Evolutionary conservation across 64 coral and sea anemone species (phyloP), one percentile per base, ranked within the genome.

Genomic region (Hydrozoanthus tunicans): DNA sequence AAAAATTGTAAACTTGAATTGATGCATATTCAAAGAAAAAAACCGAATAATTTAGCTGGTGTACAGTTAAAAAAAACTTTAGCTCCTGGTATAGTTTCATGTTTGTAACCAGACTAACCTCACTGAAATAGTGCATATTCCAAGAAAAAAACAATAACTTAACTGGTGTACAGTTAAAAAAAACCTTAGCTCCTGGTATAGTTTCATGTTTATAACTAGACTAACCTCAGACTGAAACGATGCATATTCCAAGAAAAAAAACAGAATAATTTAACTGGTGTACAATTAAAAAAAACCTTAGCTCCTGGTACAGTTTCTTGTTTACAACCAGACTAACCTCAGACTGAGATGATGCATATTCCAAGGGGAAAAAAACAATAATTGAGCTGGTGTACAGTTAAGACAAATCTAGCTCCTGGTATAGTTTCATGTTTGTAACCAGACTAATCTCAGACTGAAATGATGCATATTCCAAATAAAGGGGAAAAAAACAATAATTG

Each of bases 171-270:
- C 20, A 20, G 20, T 20, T 20, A 67, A 67, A 67, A 67, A 3
- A 67, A 67, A 67, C 64, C 64, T 67, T 67, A 67, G 64, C 64
- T 67, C 64, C 64, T 67, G 64, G 64, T 67, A 67, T 12, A 67
- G 64, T 67, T 67, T 67, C 64, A 9, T 67, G 64, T 67, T 67
- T 67, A 67, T 12, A 67, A 67, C 64, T 1, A 67, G 64, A 67
- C 64, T 67, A 67, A 67, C 7, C 64, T 67, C 64, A 5, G 64
- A 67, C 64, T 67, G 64, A 67, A 12, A 67, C 10, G 64, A 67
- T 67, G 64, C 64, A 67, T 67, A 67, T 67, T 67, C 64, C 64
- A 67, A 67, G 64, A 2, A 43, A 43, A 20, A 20, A 20, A 20
- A 20, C 20, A 20, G 20, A 20, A 20, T 20, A 20, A 20, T 20